Evolutionary conservation across 2,888 invertebrate species (phyloP).

Genomic region (Perizoma flavofasciatum): DNA sequence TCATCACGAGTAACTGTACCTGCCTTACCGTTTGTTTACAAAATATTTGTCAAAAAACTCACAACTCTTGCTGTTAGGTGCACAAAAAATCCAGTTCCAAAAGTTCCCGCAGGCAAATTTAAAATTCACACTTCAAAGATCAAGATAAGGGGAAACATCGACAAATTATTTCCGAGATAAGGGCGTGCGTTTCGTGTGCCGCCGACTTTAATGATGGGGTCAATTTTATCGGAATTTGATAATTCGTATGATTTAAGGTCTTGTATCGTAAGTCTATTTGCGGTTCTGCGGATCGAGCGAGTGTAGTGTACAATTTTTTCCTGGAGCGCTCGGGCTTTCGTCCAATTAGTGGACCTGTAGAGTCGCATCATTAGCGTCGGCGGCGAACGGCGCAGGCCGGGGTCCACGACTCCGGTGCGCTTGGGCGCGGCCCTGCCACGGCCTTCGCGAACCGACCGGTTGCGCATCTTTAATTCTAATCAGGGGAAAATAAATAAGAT

Average conservation of each 20-base stretch:
- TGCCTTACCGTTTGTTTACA: conserved; percentile 44
- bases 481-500: conserved; percentile 73
- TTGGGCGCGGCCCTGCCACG: conserved; percentile 62
- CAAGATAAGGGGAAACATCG: conserved; percentile 63
- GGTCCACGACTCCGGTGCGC: conserved; percentile 49
- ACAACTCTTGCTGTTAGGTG: conserved; percentile 42
- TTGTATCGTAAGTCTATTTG: conserved; percentile 56
- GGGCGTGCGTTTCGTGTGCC: conserved; percentile 49
- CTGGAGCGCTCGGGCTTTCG: conserved; percentile 63
- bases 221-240: conserved; percentile 58
- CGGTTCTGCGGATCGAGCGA: conserved; percentile 58
- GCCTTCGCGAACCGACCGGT: conserved; percentile 79
- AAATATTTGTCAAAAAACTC: conserved; percentile 45
- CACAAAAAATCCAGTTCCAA: conserved; percentile 43
- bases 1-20: conserved; percentile 51
- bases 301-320: conserved; percentile 63
- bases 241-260: conserved; percentile 54
- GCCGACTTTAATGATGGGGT: conserved; percentile 50
- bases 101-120: conserved; percentile 58
- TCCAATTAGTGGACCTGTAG: conserved; percentile 78
- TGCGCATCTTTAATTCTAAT: conserved; percentile 81
- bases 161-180: conserved; percentile 63
- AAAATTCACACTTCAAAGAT: conserved; percentile 68
- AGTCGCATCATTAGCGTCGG: conserved; percentile 76
- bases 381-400: conserved; percentile 43